Evolutionary conservation across 2,113 vertebrate genomes (phyloP).

Genomic region (Sciurus niger): DNA sequence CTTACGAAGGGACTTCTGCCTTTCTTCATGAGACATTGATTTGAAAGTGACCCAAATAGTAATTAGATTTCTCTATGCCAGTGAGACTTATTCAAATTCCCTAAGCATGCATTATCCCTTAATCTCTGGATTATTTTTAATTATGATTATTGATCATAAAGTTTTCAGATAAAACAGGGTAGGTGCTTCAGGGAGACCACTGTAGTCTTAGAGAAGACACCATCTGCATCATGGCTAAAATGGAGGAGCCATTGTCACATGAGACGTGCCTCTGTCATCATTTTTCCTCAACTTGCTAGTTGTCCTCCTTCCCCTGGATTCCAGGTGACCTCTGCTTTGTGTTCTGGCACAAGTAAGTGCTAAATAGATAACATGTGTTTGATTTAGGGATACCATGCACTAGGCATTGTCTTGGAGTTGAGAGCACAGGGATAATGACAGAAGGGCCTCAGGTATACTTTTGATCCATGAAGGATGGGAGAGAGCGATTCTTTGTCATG

Average conservation of each 20-base stretch:
- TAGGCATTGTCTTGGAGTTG: rapidly evolving
- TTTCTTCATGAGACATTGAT: background rate
- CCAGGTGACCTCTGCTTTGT: background rate
- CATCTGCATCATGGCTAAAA: rapidly evolving
- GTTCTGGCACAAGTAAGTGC: background rate
- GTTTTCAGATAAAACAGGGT: background rate
- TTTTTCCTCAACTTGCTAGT: background rate
- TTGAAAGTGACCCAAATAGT: background rate
- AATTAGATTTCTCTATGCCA: background rate
- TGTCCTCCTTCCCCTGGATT: background rate
- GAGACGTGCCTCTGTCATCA: rapidly evolving
- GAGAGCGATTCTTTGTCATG: background rate
- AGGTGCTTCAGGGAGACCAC: background rate
- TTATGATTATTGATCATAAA: background rate
- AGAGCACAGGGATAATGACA: background rate
- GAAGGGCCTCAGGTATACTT: background rate
- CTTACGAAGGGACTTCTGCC: background rate
- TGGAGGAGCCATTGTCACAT: rapidly evolving
- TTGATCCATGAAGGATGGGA: background rate
- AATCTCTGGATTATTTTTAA: background rate
- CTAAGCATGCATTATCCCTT: background rate
- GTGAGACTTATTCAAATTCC: background rate
- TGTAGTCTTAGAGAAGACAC: background rate
- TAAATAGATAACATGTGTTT: background rate
- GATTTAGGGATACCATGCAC: background rate